These are phyloP conservation scores for Amorpha juglandis DNA, from an alignment of 2,888 invertebrate genomes.

Conservation along the genomic window DNA sequence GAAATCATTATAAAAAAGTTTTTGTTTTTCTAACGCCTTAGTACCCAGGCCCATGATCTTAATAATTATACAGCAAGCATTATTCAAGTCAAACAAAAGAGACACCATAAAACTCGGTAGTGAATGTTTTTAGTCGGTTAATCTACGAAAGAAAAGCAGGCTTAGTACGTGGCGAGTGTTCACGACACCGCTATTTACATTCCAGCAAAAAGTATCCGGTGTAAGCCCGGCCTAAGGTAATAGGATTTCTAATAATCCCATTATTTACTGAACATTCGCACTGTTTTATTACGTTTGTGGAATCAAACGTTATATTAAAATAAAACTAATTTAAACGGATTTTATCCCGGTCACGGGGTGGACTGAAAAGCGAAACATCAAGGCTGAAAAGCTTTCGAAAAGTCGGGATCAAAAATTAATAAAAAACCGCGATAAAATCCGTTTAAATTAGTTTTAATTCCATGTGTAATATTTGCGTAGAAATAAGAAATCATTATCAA, in stretches of 20 bases:
- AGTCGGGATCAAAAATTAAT: too few relatives aligned
- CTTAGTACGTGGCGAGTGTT: background rate
- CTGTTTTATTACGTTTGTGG: constrained; percentile 23
- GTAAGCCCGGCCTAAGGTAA: constrained; percentile 29
- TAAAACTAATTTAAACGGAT: too few relatives aligned
- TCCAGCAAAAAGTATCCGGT: constrained; percentile 18
- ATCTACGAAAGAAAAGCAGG: constrained; percentile 18
- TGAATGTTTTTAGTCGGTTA: constrained; percentile 1
- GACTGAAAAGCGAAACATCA: too few relatives aligned
- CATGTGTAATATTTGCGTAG: too few relatives aligned
- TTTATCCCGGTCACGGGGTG: too few relatives aligned
- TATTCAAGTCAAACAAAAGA: constrained; percentile 6
- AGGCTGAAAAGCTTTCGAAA: too few relatives aligned
- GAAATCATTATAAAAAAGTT: too few relatives aligned
- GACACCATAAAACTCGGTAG: background rate
- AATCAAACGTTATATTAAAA: background rate
- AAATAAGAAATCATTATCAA: too few relatives aligned
- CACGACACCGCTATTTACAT: constrained; percentile 7
- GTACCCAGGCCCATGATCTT: background rate
- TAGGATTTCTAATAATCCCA: constrained; percentile 33
- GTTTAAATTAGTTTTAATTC: too few relatives aligned
- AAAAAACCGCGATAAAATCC: too few relatives aligned
- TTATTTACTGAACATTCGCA: constrained; percentile 30
- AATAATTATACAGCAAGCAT: background rate
- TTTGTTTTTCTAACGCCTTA: too few relatives aligned